Evolutionary conservation across 2,113 vertebrate species (phyloP).

Genomic region (Rhinichthys klamathensis): DNA sequence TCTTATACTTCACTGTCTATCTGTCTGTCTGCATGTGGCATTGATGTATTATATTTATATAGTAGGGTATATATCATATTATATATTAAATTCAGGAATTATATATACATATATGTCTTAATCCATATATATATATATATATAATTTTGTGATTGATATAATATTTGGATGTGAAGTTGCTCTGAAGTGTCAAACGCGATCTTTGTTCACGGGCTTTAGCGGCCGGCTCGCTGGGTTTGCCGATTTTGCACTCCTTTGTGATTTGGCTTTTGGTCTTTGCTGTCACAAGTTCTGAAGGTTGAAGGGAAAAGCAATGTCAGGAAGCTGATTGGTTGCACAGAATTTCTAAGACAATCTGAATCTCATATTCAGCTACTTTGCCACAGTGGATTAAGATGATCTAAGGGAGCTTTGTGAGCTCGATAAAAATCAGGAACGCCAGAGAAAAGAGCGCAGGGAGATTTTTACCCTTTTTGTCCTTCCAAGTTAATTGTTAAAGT

Average conservation of each 20-base stretch:
- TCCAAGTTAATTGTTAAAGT: slow-evolving; percentile 91
- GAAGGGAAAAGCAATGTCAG: slow-evolving; percentile 90
- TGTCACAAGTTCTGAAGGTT: slow-evolving; percentile 94
- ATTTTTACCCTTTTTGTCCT: slow-evolving; percentile 92
- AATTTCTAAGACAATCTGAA: slow-evolving; percentile 93
- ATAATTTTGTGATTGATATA: slow-evolving; percentile 76
- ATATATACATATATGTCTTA: slow-evolving; percentile 38
- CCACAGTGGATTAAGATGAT: slow-evolving; percentile 96
- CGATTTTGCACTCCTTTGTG: slow-evolving; percentile 88
- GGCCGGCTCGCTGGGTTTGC: slow-evolving; percentile 82
- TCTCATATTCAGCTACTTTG: slow-evolving; percentile 95
- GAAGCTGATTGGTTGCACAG: slow-evolving; percentile 90
- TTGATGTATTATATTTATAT: not conserved
- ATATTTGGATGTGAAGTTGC: slow-evolving; percentile 82
- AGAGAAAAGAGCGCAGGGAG: slow-evolving; percentile 78
- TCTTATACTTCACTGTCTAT: not conserved
- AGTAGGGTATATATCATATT: not conserved
- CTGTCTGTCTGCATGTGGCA: not conserved
- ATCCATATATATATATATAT: slow-evolving; percentile 20
- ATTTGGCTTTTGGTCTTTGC: slow-evolving; percentile 91
- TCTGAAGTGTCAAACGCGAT: slow-evolving; percentile 83
- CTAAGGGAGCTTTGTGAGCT: slow-evolving; percentile 90
- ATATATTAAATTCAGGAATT: not conserved
- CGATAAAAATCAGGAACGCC: slow-evolving; percentile 89
- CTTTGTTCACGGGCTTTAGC: slow-evolving; percentile 86